Percentiles rank a stretch among this genome's conserved stretches.
Evolutionary conservation across 2,113 vertebrate genomes (phyloP).

Genomic region (Sorex araneus): DNA sequence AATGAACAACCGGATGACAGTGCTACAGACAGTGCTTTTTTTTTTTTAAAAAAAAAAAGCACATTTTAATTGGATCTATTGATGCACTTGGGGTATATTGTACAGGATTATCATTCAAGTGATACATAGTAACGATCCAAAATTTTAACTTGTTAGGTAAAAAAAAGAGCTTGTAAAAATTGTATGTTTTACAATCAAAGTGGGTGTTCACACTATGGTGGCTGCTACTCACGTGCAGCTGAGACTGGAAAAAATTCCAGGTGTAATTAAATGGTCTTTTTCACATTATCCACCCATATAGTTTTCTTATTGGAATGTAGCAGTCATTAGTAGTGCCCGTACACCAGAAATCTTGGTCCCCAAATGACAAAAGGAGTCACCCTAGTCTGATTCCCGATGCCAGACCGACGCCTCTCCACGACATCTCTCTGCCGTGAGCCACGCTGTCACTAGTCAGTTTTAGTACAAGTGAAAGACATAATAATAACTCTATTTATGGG

Average conservation of each 20-base stretch:
- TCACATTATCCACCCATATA: slow-evolving; percentile 70
- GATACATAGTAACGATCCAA: slow-evolving; percentile 64
- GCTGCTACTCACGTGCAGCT: slow-evolving; percentile 58
- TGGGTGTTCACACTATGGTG: slow-evolving; percentile 55
- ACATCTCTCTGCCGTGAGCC: neutral
- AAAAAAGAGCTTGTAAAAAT: slow-evolving; percentile 66
- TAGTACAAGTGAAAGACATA: slow-evolving; percentile 45
- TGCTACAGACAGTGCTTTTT: no score
- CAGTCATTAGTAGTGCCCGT: slow-evolving; percentile 57
- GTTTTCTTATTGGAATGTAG: slow-evolving; percentile 60
- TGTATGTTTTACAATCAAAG: slow-evolving; percentile 80
- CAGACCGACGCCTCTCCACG: neutral
- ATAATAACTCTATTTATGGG: slow-evolving; percentile 8
- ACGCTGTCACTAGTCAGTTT: neutral
- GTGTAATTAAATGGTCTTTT: slow-evolving; percentile 79
- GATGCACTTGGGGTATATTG: slow-evolving; percentile 61
- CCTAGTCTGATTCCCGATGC: neutral
- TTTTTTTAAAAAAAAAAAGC: neutral
- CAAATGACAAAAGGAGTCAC: slow-evolving; percentile 41
- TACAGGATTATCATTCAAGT: slow-evolving; percentile 66
- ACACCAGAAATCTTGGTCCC: slow-evolving; percentile 49
- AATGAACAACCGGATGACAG: no score
- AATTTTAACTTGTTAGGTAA: slow-evolving; percentile 71
- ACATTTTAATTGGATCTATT: slow-evolving; percentile 66
- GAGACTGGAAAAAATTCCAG: slow-evolving; percentile 63